Conservation (phyloP, 1,140 invertebrate species). For the Melipona quadrifasciata region DNA sequence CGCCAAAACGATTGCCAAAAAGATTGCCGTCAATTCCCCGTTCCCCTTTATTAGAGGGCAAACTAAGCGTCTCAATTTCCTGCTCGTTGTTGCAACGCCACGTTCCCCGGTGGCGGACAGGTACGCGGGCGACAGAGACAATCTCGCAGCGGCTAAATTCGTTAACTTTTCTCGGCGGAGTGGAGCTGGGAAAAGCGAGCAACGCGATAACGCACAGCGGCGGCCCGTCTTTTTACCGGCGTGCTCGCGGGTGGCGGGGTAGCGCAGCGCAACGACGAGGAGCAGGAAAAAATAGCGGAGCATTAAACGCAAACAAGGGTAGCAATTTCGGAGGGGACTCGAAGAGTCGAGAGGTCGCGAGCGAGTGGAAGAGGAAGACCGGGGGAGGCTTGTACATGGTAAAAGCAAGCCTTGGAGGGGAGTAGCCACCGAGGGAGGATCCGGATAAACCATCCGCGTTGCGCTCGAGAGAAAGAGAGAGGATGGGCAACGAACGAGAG, state of each 20-base stretch:
- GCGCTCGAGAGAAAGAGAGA: slow-evolving; percentile 41
- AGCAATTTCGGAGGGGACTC: slow-evolving; percentile 76
- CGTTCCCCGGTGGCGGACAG: neutral
- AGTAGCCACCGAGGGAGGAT: slow-evolving; percentile 54
- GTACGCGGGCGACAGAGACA: neutral
- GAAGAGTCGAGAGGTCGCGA: slow-evolving; percentile 73
- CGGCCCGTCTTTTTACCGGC: slow-evolving; percentile 54
- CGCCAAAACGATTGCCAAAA: neutral
- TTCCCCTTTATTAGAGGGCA: neutral
- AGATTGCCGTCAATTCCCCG: neutral
- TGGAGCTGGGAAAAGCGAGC: slow-evolving; percentile 46
- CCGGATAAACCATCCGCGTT: slow-evolving; percentile 9
- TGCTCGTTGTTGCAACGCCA: neutral
- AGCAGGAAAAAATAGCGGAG: slow-evolving; percentile 71
- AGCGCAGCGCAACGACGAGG: slow-evolving; percentile 24
- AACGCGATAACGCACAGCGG: slow-evolving; percentile 28
- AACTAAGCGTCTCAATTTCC: neutral
- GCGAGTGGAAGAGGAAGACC: slow-evolving; percentile 64
- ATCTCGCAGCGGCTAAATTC: slow-evolving; percentile 44
- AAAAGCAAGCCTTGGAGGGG: slow-evolving; percentile 53
- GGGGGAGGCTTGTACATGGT: slow-evolving; percentile 55
- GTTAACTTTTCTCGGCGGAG: slow-evolving; percentile 44
- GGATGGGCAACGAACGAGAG: slow-evolving; percentile 48
- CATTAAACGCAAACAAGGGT: slow-evolving; percentile 80
- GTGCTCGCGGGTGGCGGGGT: slow-evolving; percentile 5